phyloP scores from a whole-genome alignment of 1,140 invertebrate species.

The Megathymus violae region DNA sequence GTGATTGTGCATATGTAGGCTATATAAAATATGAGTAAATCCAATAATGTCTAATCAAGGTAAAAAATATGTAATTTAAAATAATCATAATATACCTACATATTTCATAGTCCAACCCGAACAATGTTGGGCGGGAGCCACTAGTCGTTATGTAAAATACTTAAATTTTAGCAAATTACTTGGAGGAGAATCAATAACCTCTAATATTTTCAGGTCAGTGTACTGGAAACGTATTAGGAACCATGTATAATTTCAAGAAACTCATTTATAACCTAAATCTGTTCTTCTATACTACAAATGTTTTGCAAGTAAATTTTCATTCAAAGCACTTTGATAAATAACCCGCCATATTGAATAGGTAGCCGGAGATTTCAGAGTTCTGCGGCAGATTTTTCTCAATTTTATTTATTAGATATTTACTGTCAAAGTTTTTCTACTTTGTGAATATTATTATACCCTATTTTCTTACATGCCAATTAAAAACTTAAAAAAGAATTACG shows the following conservation, averaged over 20 bases:
- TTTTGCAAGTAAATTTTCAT: conserved; percentile 29
- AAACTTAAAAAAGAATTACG: no score
- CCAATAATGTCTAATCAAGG: no score
- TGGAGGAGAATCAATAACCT: neutral
- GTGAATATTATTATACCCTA: no score
- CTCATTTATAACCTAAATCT: conserved; percentile 19
- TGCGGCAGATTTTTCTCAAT: conserved; percentile 21
- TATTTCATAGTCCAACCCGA: no score
- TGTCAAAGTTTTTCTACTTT: conserved; percentile 8
- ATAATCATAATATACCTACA: no score
- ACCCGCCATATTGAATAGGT: conserved; percentile 28
- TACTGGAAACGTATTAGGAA: neutral
- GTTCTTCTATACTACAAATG: conserved; percentile 20
- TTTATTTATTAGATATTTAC: conserved; percentile 19
- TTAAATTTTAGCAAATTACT: neutral
- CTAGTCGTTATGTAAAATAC: no score
- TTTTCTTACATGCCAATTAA: no score
- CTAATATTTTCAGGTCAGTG: neutral
- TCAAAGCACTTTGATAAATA: conserved; percentile 27
- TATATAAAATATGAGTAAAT: no score
- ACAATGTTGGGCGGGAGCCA: no score
- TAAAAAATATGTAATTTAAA: no score
- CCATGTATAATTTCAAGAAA: conserved; percentile 4
- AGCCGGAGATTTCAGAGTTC: conserved; percentile 20
- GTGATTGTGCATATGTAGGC: no score